Evolutionary conservation across 2,888 invertebrate species (phyloP).

Genomic region (Metacarcinus magister): DNA sequence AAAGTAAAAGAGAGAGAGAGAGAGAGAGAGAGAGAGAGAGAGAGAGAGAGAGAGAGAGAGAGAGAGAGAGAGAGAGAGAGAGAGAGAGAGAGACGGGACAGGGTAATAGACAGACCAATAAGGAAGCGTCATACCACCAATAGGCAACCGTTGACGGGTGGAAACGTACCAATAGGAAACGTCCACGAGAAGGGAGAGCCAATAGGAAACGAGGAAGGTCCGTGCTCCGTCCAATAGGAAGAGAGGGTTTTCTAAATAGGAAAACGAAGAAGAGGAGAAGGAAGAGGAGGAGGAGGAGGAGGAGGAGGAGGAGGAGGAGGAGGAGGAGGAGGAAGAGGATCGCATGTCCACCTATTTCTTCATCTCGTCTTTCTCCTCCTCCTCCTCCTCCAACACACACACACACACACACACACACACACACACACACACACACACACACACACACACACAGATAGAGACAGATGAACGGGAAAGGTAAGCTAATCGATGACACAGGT

Average conservation of each 20-base stretch:
- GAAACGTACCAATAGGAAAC: not conserved
- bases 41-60: constrained; percentile 63
- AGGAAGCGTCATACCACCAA: not conserved
- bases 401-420: constrained; percentile 2
- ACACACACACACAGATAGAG: not conserved
- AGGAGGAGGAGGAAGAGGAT: not conserved
- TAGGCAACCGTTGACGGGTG: not conserved
- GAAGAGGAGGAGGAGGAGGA: constrained; percentile 43
- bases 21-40: constrained; percentile 58
- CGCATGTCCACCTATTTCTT: not conserved
- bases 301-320: constrained; percentile 34
- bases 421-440: constrained; percentile 2
- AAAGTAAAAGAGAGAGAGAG: not conserved
- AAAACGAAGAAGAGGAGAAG: not conserved
- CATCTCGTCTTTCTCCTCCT: not conserved
- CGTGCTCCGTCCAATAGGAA: not conserved
- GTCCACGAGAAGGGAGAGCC: not conserved
- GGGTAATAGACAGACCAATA: constrained; percentile 12
- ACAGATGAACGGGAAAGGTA: not conserved
- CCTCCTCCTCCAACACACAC: not conserved
- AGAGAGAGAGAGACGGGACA: not conserved
- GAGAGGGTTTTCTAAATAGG: not conserved
- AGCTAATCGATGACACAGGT: not conserved
- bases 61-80: constrained; percentile 36
- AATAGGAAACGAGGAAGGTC: not conserved